Evolutionary conservation across 2,113 vertebrate genomes (phyloP).

Genomic region (Scomber colias): DNA sequence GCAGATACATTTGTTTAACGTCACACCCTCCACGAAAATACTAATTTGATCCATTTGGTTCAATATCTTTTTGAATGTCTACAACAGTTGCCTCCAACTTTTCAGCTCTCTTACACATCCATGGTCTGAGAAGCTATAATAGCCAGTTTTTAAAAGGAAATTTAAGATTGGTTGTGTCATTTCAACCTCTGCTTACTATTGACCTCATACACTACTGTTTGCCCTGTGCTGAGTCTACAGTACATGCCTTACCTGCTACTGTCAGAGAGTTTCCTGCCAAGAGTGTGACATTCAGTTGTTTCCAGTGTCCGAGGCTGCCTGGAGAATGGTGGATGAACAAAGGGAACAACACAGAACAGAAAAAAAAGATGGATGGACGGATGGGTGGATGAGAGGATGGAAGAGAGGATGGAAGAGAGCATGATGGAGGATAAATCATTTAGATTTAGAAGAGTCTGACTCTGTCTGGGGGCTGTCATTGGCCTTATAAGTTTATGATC

Average conservation of each 20-base stretch:
- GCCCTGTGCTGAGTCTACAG: slow-evolving; percentile 63
- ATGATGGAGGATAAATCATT: slow-evolving; percentile 61
- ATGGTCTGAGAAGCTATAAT: not conserved
- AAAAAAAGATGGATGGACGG: slow-evolving; percentile 49
- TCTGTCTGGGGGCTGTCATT: slow-evolving; percentile 44
- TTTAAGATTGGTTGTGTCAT: not conserved
- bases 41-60: too few species aligned
- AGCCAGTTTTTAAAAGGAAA: not conserved
- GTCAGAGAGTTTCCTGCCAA: slow-evolving; percentile 90
- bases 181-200: not conserved
- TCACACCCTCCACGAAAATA: too few species aligned
- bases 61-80: too few species aligned
- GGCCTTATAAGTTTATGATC: slow-evolving; percentile 65
- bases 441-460: slow-evolving; percentile 45
- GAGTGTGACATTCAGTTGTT: slow-evolving; percentile 92
- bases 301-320: slow-evolving; percentile 95
- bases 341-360: slow-evolving; percentile 74
- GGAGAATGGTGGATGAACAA: slow-evolving; percentile 87
- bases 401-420: slow-evolving; percentile 51
- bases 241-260: slow-evolving; percentile 91
- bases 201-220: not conserved
- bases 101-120: too few species aligned
- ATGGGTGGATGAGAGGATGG: slow-evolving; percentile 53
- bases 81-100: too few species aligned
- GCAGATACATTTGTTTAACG: too few species aligned